Conservation (phyloP, 2,797 vertebrate genomes). For the Spinus pinus region DNA sequence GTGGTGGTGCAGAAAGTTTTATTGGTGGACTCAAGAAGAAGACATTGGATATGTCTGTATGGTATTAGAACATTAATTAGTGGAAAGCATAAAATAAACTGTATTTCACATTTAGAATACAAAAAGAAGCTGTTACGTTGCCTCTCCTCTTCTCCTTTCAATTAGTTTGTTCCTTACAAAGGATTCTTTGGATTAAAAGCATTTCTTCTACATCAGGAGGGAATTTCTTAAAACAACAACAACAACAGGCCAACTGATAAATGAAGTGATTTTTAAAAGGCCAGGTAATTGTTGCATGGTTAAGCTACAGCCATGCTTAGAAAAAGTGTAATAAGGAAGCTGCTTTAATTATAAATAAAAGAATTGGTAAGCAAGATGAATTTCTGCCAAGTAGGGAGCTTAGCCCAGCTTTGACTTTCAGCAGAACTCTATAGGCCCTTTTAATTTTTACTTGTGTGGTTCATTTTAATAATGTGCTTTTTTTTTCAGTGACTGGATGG, state of each 20-base stretch:
- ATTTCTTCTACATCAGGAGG: background rate
- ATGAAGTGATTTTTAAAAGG: background rate
- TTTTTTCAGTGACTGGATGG: background rate
- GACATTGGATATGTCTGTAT: background rate
- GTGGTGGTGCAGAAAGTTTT: background rate
- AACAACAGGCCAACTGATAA: background rate
- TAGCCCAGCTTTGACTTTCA: background rate
- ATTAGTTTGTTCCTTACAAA: background rate
- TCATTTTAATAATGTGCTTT: background rate
- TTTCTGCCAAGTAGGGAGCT: background rate
- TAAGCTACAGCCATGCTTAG: background rate
- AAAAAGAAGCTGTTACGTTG: background rate
- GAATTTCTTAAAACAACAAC: slow-evolving; percentile 29
- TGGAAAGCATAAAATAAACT: slow-evolving; percentile 15
- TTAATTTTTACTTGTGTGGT: background rate
- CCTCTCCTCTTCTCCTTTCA: background rate
- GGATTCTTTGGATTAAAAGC: background rate
- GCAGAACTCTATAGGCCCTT: background rate
- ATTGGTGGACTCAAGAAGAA: slow-evolving; percentile 42
- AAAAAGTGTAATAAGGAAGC: background rate
- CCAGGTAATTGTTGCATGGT: background rate
- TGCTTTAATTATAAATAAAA: slow-evolving; percentile 11
- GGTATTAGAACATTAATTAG: slow-evolving; percentile 17
- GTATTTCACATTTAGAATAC: slow-evolving; percentile 17
- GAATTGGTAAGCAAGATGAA: background rate